Evolutionary conservation across 1,140 invertebrate species (phyloP), one percentile per base, ranked within the genome.

Genomic region (Trachelipus rathkii): DNA sequence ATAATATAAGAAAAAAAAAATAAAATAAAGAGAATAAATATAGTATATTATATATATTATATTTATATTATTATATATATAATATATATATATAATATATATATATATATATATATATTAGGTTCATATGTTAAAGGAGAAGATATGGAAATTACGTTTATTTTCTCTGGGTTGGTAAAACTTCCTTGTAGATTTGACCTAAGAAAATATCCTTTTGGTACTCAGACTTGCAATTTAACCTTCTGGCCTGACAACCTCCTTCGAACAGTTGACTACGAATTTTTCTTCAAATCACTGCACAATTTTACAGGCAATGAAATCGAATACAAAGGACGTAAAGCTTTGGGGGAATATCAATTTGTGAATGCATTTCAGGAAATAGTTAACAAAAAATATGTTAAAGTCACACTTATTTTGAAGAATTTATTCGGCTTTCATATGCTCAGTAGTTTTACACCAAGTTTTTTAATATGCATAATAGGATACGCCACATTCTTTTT

Each of bases 121-220:
- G 72, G 72, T 73, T 60, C 24, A 5, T 53, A 50, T 21, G 23
- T 60, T 46, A 53, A 73, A n/a, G 72, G 72, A 2, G 53, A 46
- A n/a, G 43, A 33, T 50, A 15, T 73, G 8, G 44, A 50, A 23
- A 15, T 73, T 21, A n/a, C 23, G 7, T 23, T 60, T 10, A 53
- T n/a, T 19, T 44, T 73, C 13, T 23, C 15, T 5, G 72, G 44
- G n/a, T 13, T 53, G 4, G 53, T 73, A 2, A 43, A 23, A 50
- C 44, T 73, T 21, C 72, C 72, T 11, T 73, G 72, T 43, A 10
- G 45, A 44, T 73, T 73, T 19, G 46, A 73, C 72, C 72, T 73
- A 4, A 46, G 72, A 15, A 73, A 73, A 53, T 73, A 73, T 33
- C 72, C 72, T 8, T 73, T 73, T 19, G 72, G 72, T 10, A 60